Base-by-base conservation (phyloP, 2,797 vertebrate species). In the Tokudaia tokunoshimensis region DNA sequence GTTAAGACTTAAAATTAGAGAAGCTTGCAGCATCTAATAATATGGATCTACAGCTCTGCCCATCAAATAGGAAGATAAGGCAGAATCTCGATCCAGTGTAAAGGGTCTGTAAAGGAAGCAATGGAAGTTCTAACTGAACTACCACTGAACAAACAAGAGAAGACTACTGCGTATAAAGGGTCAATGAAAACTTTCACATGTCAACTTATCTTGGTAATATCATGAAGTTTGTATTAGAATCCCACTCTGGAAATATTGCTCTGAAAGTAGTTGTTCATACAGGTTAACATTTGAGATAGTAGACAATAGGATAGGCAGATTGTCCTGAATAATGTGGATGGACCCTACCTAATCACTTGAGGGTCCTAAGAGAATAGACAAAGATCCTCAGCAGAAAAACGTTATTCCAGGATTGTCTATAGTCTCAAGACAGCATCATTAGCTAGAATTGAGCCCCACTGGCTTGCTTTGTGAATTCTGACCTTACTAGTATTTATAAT, bases 1-100 rank as follows among this genome's bases (percentile, higher is more conserved):
- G 55, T 47, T 63, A 94, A 70, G 87, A 89, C 13, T 90, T 86
- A 72, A 79, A 88, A n/a, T 91, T 82, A 72, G 75, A 89, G 22
- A 92, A 80, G 24, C 41, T 70, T 5, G 31, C 65, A 61, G 20
- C 79, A 47, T 63, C 4, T 80, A 78, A 55, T 13, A n/a, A n/a
- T 55, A 52, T 6, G 84, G 26, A 15, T 44, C 70, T 89, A 41
- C 13, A 75, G 57, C 47, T 90, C n/a, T 94, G 57, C 8, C 12
- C 24, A 26, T 34, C 41, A 61, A 89, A 15, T 89, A 22, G 19
- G n/a, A 86, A 76, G n/a, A 82, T 63, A 86, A 83, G 34, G 12
- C 34, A 96, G 61, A 89, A 86, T 90, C n/a, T 80, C 61, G 41
- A 14, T 78, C 7, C 3, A 82, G 7, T 97, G 55, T 22, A 15